Percentiles rank a stretch among this genome's conserved stretches.
Conservation (phyloP, 2,113 vertebrate genomes). For the Malurus alboscapulatus region DNA sequence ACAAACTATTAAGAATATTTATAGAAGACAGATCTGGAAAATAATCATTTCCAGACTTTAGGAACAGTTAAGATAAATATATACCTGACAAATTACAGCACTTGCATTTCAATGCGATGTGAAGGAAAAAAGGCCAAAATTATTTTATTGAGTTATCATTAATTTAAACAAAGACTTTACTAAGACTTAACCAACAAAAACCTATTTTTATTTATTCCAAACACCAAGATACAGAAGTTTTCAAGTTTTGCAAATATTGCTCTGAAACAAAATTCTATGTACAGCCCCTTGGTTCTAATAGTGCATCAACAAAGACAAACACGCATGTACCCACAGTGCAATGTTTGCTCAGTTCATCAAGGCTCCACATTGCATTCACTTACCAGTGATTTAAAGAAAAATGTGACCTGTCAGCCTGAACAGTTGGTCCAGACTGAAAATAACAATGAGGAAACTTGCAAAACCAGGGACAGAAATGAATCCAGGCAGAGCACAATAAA, state of each 20-base stretch:
- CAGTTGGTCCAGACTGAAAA: constrained; percentile 30
- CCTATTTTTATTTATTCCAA: constrained; percentile 75
- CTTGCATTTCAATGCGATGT: background rate
- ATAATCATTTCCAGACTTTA: rapidly evolving
- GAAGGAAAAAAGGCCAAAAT: background rate
- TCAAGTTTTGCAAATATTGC: constrained; percentile 77
- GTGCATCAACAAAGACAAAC: constrained; percentile 64
- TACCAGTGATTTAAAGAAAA: constrained; percentile 49
- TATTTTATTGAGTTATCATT: background rate
- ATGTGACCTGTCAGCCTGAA: constrained; percentile 53
- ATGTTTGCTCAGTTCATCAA: constrained; percentile 64
- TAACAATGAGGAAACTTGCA: constrained; percentile 54
- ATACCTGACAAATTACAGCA: background rate
- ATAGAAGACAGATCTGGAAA: background rate
- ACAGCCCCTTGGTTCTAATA: constrained; percentile 71
- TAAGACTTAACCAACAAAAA: constrained; percentile 69
- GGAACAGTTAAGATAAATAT: background rate
- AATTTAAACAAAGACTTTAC: constrained; percentile 39
- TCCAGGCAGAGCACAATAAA: constrained; percentile 47
- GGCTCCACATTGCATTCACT: constrained; percentile 58
- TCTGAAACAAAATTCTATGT: constrained; percentile 72
- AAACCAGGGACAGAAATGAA: constrained; percentile 41
- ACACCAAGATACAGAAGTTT: constrained; percentile 75
- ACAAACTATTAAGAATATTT: background rate
- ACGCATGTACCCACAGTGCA: constrained; percentile 68